Conservation (phyloP, 2,888 invertebrate species). For the Drosophila anceps region DNA sequence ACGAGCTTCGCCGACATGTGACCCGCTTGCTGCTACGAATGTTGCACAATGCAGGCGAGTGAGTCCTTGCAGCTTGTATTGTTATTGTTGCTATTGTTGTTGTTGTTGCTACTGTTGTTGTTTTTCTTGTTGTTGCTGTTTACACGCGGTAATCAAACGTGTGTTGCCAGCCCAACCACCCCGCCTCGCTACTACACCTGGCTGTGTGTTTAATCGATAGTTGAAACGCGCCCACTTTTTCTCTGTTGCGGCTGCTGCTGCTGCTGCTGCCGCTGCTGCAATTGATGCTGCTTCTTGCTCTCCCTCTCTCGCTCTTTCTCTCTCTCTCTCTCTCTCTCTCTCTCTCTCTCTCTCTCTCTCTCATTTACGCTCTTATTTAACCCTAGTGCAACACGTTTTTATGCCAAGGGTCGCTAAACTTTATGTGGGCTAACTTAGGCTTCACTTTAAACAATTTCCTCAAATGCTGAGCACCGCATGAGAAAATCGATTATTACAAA, state of each 20-base stretch:
- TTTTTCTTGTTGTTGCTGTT: slow-evolving; percentile 70
- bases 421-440: slow-evolving; percentile 52
- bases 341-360: not conserved
- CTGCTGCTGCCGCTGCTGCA: slow-evolving; percentile 52
- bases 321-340: not conserved
- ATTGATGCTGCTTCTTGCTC: slow-evolving; percentile 10
- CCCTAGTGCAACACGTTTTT: slow-evolving; percentile 32
- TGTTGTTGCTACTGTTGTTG: slow-evolving; percentile 48
- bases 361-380: slow-evolving; percentile 4
- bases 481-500: slow-evolving; percentile 68
- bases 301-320: too few relatives aligned
- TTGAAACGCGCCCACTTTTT: slow-evolving; percentile 27
- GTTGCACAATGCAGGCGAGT: slow-evolving; percentile 65
- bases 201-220: slow-evolving; percentile 77
- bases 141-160: slow-evolving; percentile 83
- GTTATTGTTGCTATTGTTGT: slow-evolving; percentile 39
- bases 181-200: not conserved
- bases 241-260: too few relatives aligned
- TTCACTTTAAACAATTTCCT: slow-evolving; percentile 42
- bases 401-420: slow-evolving; percentile 78
- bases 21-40: slow-evolving; percentile 22
- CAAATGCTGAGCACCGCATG: slow-evolving; percentile 29
- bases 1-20: slow-evolving; percentile 55
- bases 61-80: slow-evolving; percentile 63
- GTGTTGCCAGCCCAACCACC: slow-evolving; percentile 65